phyloP scores from a whole-genome alignment of 2,797 vertebrate species.

The Spheniscus humboldti region DNA sequence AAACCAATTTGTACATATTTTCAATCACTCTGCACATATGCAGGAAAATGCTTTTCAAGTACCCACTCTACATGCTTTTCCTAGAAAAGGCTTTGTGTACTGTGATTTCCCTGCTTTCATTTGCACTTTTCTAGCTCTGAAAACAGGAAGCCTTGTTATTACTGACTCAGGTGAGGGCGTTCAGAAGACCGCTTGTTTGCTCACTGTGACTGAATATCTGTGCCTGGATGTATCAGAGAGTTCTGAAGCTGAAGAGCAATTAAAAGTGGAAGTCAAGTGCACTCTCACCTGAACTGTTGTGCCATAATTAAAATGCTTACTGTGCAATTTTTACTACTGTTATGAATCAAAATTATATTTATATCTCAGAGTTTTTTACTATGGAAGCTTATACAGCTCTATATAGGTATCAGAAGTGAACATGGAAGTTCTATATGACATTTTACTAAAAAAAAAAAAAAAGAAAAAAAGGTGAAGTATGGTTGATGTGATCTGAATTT shows the following conservation, averaged over 20 bases:
- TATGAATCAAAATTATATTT: not conserved
- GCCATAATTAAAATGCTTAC: not conserved
- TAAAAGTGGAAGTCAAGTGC: not conserved
- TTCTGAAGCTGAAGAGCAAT: not conserved
- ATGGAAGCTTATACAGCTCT: not conserved
- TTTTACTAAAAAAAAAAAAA: not conserved
- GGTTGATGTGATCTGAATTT: not conserved
- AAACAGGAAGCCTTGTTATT: conserved; percentile 44
- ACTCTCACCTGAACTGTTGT: not conserved
- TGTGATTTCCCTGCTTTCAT: not conserved
- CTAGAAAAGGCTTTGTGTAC: conserved; percentile 36
- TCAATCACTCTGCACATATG: not conserved
- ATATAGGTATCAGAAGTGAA: not conserved
- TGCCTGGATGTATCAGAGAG: not conserved
- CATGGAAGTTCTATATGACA: not conserved
- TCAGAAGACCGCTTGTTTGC: not conserved
- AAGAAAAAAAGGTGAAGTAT: not conserved
- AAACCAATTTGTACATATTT: conserved; percentile 51
- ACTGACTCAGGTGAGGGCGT: not conserved
- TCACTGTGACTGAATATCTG: not conserved
- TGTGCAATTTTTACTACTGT: not conserved
- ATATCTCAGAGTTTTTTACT: not conserved
- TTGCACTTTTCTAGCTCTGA: conserved; percentile 18
- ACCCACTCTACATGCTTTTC: conserved; percentile 14
- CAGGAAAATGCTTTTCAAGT: conserved; percentile 49